Evolutionary conservation across 1,140 invertebrate species (phyloP).

Genomic region (Melipona quadrifasciata): DNA sequence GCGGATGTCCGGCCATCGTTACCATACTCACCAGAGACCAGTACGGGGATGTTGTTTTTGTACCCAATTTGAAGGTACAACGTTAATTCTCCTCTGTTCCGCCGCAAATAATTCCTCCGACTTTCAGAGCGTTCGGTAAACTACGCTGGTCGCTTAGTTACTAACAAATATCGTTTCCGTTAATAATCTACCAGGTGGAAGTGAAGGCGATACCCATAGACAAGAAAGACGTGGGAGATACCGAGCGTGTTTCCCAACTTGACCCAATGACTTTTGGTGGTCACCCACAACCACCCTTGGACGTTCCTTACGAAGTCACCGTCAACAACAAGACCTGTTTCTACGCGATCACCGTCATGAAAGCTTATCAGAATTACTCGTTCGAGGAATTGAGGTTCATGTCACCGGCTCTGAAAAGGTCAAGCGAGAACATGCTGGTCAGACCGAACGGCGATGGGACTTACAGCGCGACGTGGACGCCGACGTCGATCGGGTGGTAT

Average conservation of each 20-base stretch:
- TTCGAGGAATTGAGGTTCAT: constrained; percentile 97
- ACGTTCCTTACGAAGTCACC: constrained; percentile 93
- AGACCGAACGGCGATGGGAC: constrained; percentile 92
- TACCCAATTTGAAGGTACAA: constrained; percentile 91
- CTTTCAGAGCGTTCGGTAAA: not conserved
- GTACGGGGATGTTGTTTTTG: constrained; percentile 93
- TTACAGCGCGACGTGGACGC: constrained; percentile 96
- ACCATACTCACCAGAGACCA: constrained; percentile 95
- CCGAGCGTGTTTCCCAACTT: constrained; percentile 84
- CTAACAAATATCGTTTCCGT: not conserved
- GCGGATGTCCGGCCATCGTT: constrained; percentile 91
- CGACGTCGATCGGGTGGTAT: constrained; percentile 93
- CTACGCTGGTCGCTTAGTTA: not conserved
- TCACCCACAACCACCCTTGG: constrained; percentile 86
- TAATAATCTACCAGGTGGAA: constrained; percentile 81
- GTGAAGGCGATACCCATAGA: constrained; percentile 88
- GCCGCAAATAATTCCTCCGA: not conserved
- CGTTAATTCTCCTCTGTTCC: not conserved
- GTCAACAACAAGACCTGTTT: constrained; percentile 96
- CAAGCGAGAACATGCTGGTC: constrained; percentile 93
- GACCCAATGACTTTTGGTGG: constrained; percentile 89
- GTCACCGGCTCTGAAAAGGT: constrained; percentile 87
- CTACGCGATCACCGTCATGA: constrained; percentile 97
- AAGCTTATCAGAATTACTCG: constrained; percentile 96
- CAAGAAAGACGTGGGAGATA: constrained; percentile 83